Evolutionary conservation across 1,140 invertebrate genomes (phyloP).

Genomic region (Dysdera silvatica): DNA sequence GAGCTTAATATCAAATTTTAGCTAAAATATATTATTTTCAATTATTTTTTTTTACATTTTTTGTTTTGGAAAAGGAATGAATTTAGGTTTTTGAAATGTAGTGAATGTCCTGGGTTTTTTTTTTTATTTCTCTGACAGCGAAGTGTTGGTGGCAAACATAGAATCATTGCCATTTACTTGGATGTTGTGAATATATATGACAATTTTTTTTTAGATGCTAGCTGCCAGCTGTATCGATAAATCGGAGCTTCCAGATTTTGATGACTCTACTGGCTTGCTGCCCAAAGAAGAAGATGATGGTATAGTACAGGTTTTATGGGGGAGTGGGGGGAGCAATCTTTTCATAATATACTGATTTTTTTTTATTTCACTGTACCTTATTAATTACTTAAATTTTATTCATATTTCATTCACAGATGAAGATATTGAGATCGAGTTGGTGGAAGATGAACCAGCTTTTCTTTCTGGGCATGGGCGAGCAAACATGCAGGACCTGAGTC

Average conservation of each 20-base stretch:
- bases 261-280: conserved; percentile 72
- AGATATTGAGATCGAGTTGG: conserved; percentile 97
- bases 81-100: too few species aligned
- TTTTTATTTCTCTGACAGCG: too few species aligned
- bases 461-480: conserved; percentile 77
- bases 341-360: background rate
- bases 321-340: background rate
- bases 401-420: conserved; percentile 58
- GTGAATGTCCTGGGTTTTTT: too few species aligned
- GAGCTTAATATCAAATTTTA: too few species aligned
- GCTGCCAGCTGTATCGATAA: conserved; percentile 75
- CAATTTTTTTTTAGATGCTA: conserved; percentile 56
- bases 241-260: conserved; percentile 83
- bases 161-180: too few species aligned
- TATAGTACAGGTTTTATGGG: background rate
- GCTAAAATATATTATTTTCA: too few species aligned
- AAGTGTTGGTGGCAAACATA: too few species aligned
- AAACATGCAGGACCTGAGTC: conserved; percentile 77
- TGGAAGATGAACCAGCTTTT: conserved; percentile 97
- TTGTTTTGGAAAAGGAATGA: too few species aligned
- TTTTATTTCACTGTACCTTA: background rate
- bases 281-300: conserved; percentile 78
- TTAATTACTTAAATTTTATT: background rate
- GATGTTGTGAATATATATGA: too few species aligned
- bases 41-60: too few species aligned